A percentile compares a stretch with the other conserved stretches of the same genome.
Conservation (phyloP, 2,797 vertebrate genomes). For the Eulemur coronatus region DNA sequence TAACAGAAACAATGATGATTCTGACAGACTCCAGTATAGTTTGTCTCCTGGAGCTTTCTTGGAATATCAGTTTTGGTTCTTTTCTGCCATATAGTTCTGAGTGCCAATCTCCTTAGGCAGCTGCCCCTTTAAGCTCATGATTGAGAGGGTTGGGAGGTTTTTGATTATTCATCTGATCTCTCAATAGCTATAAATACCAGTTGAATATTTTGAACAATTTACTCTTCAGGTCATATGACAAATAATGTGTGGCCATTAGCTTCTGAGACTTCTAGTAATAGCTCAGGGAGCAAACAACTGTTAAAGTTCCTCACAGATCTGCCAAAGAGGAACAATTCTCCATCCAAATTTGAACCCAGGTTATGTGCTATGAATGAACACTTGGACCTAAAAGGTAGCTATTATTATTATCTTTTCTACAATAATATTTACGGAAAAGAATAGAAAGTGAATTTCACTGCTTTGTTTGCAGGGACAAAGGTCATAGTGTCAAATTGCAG, state of each 20-base stretch:
- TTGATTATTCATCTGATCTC: constrained; percentile 2
- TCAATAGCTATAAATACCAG: neutral
- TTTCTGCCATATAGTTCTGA: neutral
- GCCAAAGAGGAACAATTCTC: neutral
- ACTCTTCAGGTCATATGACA: neutral
- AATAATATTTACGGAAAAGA: neutral
- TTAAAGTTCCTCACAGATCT: neutral
- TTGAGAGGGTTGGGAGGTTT: neutral
- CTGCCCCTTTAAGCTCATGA: neutral
- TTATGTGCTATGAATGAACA: neutral
- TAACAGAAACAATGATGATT: neutral
- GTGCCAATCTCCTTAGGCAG: neutral
- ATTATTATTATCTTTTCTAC: neutral
- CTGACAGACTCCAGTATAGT: neutral
- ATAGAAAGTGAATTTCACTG: neutral
- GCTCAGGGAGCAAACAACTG: neutral
- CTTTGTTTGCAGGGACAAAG: constrained; percentile 45
- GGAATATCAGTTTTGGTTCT: neutral
- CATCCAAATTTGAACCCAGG: neutral
- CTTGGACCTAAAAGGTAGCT: neutral
- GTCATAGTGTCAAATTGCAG: constrained; percentile 23
- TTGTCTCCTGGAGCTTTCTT: constrained; percentile 20
- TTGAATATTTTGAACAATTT: constrained; percentile 6
- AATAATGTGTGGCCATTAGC: neutral
- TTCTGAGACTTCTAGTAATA: constrained; percentile 7